These are phyloP conservation scores for Crypturellus undulatus DNA, from an alignment of 2,113 vertebrate genomes.

Conservation along the genomic window DNA sequence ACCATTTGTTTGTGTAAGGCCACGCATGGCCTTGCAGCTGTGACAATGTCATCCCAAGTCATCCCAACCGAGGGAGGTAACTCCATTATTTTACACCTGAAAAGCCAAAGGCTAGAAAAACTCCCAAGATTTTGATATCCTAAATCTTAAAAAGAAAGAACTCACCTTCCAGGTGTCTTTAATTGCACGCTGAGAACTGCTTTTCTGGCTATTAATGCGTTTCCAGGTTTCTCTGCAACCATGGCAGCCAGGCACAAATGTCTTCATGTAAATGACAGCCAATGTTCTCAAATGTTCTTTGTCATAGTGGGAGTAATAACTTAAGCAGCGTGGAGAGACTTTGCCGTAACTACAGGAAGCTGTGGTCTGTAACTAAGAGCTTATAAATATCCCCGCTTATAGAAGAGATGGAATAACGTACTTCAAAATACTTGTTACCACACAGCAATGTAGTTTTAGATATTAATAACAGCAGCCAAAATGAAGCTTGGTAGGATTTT, in stretches of 20 bases:
- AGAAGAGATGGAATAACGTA: background rate
- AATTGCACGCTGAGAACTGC: background rate
- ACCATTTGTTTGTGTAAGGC: no score
- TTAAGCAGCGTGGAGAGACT: background rate
- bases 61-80: background rate
- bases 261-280: background rate
- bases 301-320: background rate
- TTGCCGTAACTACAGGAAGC: background rate
- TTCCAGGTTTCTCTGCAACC: background rate
- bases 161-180: background rate
- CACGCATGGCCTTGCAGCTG: background rate
- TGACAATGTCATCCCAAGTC: background rate
- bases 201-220: background rate
- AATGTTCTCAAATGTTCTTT: background rate
- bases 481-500: background rate
- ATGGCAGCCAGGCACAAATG: background rate
- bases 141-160: background rate
- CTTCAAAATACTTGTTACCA: background rate
- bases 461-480: background rate
- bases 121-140: background rate
- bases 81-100: background rate
- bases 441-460: background rate
- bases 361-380: background rate
- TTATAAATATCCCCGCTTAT: background rate
- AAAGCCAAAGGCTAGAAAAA: background rate